Percentiles rank a stretch among this genome's conserved stretches.
Conservation (phyloP, 2,113 vertebrate genomes). For the Mustela lutreola region DNA sequence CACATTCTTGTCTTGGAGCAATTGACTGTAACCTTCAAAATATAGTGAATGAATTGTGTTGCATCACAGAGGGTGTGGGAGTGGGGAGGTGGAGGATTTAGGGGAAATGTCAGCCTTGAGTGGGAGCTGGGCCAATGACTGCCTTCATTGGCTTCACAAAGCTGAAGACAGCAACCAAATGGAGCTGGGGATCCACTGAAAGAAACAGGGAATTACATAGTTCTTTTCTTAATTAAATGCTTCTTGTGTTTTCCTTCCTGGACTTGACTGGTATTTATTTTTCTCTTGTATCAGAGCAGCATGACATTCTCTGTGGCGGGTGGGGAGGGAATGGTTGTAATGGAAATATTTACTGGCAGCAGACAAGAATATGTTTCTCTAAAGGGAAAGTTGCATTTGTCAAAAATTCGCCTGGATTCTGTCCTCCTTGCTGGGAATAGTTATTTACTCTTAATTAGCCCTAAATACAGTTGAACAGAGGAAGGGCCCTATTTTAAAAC, state of each 20-base stretch:
- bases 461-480: constrained; percentile 72
- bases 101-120: constrained; percentile 82
- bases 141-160: constrained; percentile 75
- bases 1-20: constrained; percentile 80
- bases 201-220: constrained; percentile 67
- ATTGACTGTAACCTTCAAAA: constrained; percentile 81
- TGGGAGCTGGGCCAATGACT: constrained; percentile 73
- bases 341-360: constrained; percentile 83
- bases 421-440: constrained; percentile 67
- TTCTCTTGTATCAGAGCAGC: constrained; percentile 63
- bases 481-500: constrained; percentile 78
- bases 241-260: constrained; percentile 81
- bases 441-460: constrained; percentile 82
- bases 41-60: constrained; percentile 81
- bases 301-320: constrained; percentile 72
- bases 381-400: constrained; percentile 73
- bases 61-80: constrained; percentile 71
- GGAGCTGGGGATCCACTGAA: constrained; percentile 65
- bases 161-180: constrained; percentile 76
- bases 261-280: constrained; percentile 80
- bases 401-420: constrained; percentile 76
- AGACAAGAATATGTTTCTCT: constrained; percentile 66
- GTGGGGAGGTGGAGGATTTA: constrained; percentile 72
- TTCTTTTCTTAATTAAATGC: constrained; percentile 75
- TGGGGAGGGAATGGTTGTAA: constrained; percentile 61